These are phyloP conservation scores for Theristicus caerulescens DNA, from an alignment of 2,113 vertebrate species.

Conservation along the genomic window DNA sequence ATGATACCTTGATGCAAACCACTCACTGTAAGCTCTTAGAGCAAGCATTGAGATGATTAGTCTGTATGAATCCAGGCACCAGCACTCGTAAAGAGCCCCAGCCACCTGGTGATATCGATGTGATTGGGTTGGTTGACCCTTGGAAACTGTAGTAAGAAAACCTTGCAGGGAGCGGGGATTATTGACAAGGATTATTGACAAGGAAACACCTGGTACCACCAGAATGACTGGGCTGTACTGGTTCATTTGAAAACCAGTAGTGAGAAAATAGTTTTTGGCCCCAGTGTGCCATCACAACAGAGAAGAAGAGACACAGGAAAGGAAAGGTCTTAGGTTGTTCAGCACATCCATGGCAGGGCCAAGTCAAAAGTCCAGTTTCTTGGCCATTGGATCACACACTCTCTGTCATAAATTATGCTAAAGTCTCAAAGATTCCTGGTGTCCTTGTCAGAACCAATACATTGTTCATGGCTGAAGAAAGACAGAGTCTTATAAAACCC, in stretches of 20 bases:
- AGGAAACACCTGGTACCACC: not conserved
- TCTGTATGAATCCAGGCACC: not conserved
- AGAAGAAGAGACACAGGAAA: not conserved
- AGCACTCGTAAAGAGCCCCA: not conserved
- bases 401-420: not conserved
- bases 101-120: not conserved
- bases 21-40: not conserved
- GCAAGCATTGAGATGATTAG: not conserved
- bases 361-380: slow-evolving; percentile 6
- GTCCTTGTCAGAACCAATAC: slow-evolving; percentile 39
- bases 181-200: not conserved
- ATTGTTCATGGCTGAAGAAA: slow-evolving; percentile 5
- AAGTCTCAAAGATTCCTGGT: not conserved
- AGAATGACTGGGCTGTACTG: not conserved
- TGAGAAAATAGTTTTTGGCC: not conserved
- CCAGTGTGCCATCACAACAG: not conserved
- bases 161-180: not conserved
- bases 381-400: not conserved
- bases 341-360: not conserved
- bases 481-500: slow-evolving; percentile 28
- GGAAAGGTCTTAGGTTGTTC: not conserved
- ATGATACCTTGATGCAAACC: not conserved
- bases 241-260: not conserved
- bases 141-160: not conserved
- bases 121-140: not conserved